These are phyloP conservation scores for Sebastes minor DNA, from an alignment of 2,797 vertebrate genomes.

Conservation along the genomic window DNA sequence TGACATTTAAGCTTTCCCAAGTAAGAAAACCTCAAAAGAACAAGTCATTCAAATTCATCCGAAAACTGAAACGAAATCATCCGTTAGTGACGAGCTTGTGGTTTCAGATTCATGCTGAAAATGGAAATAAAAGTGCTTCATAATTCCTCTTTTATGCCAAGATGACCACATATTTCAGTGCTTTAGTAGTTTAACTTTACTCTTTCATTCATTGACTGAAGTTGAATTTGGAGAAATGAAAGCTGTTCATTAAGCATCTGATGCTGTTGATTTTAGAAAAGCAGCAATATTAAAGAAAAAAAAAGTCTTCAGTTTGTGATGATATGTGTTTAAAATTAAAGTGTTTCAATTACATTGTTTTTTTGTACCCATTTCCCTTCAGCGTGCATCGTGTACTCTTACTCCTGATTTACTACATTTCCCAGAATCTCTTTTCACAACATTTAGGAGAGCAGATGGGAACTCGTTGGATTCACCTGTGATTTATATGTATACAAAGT, in stretches of 20 bases:
- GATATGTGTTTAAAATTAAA: neutral
- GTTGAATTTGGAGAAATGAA: neutral
- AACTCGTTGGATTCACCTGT: neutral
- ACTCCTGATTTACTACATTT: neutral
- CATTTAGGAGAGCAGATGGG: neutral
- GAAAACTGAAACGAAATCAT: neutral
- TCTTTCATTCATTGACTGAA: neutral
- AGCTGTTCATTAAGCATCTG: neutral
- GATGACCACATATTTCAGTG: neutral
- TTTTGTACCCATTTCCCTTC: neutral
- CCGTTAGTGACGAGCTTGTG: neutral
- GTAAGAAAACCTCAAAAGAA: neutral
- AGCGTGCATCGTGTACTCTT: neutral
- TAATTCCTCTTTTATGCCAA: neutral
- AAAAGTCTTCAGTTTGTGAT: neutral
- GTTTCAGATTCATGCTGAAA: neutral
- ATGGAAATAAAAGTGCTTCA: neutral
- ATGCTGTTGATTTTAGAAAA: neutral
- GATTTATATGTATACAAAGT: neutral
- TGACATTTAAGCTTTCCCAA: neutral
- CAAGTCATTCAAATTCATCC: neutral
- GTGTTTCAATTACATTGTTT: neutral
- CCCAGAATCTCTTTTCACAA: neutral
- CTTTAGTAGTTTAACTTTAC: neutral
- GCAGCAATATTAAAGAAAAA: neutral